Base-by-base conservation (phyloP, 2,888 invertebrate species). In the Acleris laterana region DNA sequence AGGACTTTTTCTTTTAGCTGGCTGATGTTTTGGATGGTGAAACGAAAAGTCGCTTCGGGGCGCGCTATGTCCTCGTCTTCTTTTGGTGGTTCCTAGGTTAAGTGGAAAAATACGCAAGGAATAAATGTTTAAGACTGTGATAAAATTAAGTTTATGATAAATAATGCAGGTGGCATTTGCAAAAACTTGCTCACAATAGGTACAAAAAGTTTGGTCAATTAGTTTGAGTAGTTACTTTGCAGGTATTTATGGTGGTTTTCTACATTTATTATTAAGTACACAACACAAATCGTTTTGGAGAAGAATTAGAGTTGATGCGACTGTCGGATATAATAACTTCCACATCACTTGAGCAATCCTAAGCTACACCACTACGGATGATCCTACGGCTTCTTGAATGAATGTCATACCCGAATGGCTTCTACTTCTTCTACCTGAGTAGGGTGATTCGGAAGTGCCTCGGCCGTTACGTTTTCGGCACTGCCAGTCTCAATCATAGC, bases 11-110 rank as follows among this genome's bases (percentile, higher is more conserved):
- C 94, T 94, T 97, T 97, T 72, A 99, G 93, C 81, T 97, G 96
- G 75, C 96, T 97, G 77, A 99, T 96, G 86, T 97, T 96, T 71
- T 96, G 95, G 11, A 99, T 96, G 50, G 96, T 96, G 82, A 95
- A 98, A 52, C 95, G 94, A 86, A 99, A 98, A 3, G 97, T 97
- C n/a, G 99, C 98, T 88, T 99, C 98, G 16, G 98, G 95, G 63
- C 98, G 95, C 68, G 98, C 97, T 77, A 97, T 96, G 87, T 98
- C 98, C 22, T 88, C 87, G 93, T 94, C 94, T 49, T 94, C 94
- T 87, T 93, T 93, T 72, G 88, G 83, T 68, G 88, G 79, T 73
- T 93, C 94, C 88, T 94, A 87, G 19, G 25, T n/a, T n/a, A 56
- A n/a, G 7, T 46, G 46, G 17, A 17, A 46, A 46, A 17, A 7